Evolutionary conservation across 2,113 vertebrate genomes (phyloP), one percentile per base, ranked within the genome.

Genomic region (Pelobates fuscus): DNA sequence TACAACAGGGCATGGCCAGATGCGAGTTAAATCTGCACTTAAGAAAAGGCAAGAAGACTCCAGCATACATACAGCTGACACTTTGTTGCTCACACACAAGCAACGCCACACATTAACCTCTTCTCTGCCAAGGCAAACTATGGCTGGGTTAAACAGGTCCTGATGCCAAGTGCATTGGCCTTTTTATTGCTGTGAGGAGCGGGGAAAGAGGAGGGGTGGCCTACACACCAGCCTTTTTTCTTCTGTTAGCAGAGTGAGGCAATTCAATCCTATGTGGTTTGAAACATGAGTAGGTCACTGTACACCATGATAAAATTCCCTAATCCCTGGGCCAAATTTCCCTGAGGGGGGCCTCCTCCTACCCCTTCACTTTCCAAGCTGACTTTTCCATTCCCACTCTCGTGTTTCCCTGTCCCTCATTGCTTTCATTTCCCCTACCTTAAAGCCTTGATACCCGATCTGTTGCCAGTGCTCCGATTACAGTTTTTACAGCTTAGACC

Each of bases 401-500:
- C 86, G 78, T 89, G 87, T 84, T 84, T 86, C 84, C 82, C 81
- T 86, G 80, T 81, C 83, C 88, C 90, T 90, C 88, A 91, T 90
- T 88, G 89, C 91, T 90, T 92, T 98, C 94, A 95, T 94, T 97
- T 94, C 94, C 94, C 93, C 93, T 92, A 92, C 93, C 94, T 95
- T 95, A 93, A 93, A 97, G 95, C 92, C 95, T 94, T 98, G 97
- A 98, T 96, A 99, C 94, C 88, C 82, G 96, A 99, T 94, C 94
- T 87, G 82, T 84, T 78, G 80, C 86, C 88, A 87, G 89, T 87
- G 83, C 94, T 99, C 95, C 78, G 88, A 92, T 98, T 99, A 93
- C 97, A 93, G 94, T 96, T 99, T 99, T 98, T 99, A 98, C 95
- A 98, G 97, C 96, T 96, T 92, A 94, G 94, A 91, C 94, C 90